Evolutionary conservation across 2,797 vertebrate genomes (phyloP).

Genomic region (Cichlasoma orientale): DNA sequence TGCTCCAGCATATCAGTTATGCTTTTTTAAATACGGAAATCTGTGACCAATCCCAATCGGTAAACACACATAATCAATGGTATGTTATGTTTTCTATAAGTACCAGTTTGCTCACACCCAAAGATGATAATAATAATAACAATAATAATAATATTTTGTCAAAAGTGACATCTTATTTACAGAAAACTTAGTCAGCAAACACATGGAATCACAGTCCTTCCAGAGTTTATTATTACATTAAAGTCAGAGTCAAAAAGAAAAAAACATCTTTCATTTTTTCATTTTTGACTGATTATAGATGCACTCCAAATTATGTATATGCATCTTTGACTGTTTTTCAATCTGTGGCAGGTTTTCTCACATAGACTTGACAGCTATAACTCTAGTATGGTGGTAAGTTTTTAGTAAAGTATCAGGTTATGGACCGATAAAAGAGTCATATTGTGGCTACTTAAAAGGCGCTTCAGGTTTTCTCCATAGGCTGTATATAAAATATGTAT

Average conservation of each 20-base stretch:
- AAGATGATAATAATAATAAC: neutral
- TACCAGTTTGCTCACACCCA: constrained; percentile 22
- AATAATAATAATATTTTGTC: neutral
- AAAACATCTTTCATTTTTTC: neutral
- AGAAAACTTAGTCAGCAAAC: neutral
- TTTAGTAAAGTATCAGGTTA: neutral
- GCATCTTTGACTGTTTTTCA: no score
- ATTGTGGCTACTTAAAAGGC: neutral
- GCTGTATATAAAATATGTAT: no score
- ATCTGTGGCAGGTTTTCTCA: no score
- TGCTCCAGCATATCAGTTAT: constrained; percentile 7
- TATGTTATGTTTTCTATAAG: neutral
- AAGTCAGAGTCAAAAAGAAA: neutral
- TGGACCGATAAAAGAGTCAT: neutral
- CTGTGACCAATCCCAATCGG: neutral
- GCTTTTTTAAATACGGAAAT: neutral
- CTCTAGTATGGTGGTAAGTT: no score
- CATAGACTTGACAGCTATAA: no score
- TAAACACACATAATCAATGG: neutral
- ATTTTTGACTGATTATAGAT: neutral
- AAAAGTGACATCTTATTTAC: constrained; percentile 2
- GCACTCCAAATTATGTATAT: neutral
- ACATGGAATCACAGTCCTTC: neutral
- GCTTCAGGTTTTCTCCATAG: neutral
- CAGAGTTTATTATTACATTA: neutral